phyloP scores from a whole-genome alignment of 1,140 invertebrate species.

The Drosophila repletoides region DNA sequence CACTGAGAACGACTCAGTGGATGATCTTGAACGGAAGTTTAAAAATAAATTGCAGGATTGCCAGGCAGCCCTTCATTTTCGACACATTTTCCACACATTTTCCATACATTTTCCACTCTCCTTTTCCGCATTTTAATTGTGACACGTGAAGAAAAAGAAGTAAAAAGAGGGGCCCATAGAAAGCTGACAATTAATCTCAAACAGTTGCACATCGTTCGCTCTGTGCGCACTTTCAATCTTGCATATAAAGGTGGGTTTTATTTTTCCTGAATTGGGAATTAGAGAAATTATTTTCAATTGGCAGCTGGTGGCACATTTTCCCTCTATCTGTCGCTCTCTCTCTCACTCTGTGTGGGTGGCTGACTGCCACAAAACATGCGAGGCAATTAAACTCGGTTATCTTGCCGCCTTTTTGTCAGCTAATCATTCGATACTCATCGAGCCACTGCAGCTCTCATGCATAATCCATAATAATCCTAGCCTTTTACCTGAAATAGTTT shows the following conservation, averaged over 20 bases:
- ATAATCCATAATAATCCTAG: constrained; percentile 60
- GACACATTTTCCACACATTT: constrained; percentile 47
- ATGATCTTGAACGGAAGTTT: constrained; percentile 40
- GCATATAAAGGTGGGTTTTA: constrained; percentile 44
- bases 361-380: constrained; percentile 46
- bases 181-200: constrained; percentile 71
- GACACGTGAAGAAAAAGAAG: constrained; percentile 36
- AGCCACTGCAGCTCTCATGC: constrained; percentile 35
- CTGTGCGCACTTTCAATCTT: constrained; percentile 18
- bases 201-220: constrained; percentile 42
- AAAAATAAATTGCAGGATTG: constrained; percentile 48
- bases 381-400: constrained; percentile 61
- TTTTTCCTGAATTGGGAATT: constrained; percentile 46
- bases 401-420: constrained; percentile 20
- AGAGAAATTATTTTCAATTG: constrained; percentile 61
- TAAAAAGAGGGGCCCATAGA: constrained; percentile 62
- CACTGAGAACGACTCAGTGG: background rate
- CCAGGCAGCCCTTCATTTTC: constrained; percentile 60
- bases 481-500: too few relatives aligned
- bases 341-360: constrained; percentile 43
- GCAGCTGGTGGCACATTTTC: background rate
- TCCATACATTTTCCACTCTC: too few relatives aligned
- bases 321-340: constrained; percentile 4
- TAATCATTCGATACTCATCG: constrained; percentile 29
- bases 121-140: constrained; percentile 32